Evolutionary conservation across 2,113 vertebrate species (phyloP), one percentile per base, ranked within the genome.

Genomic region (Petroica traversi): DNA sequence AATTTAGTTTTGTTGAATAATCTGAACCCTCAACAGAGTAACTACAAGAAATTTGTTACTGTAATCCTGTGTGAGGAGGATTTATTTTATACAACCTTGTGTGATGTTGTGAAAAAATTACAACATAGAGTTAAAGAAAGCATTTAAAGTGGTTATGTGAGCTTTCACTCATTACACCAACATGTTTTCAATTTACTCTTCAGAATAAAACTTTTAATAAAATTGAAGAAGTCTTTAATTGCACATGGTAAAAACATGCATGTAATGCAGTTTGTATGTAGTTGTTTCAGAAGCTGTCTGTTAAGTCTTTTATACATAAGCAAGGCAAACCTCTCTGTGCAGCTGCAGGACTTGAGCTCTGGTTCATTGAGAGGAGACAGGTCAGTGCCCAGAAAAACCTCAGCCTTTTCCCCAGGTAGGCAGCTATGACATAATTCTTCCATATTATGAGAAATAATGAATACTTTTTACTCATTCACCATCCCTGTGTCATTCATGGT

Each of bases 161-260:
- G 13, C 31, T 64, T 86, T 19, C 26, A 45, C 31, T 36, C 58
- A 16, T 61, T 69, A 66, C 6, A 31, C 24, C 52, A 51, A 33
- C 8, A 13, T 41, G 8, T 57, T 86, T 91, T 77, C 5, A 0
- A 46, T 52, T 95, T 83, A 72, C 13, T 79, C 43, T 89, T 72
- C 23, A 43, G 48, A 59, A 63, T 71, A 51, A 87, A 78, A 41
- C 20, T 76, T 72, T 0, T 36, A 48, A 51, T 67, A 75, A 92
- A 72, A 68, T 63, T 6, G 34, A 40, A 74, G 38, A 62, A 63
- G 34, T 4, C 36, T 75, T 91, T 64, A 40, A 31, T 74, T 58
- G 14, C 0, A 0, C 2, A 0, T n/a, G 6, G 54, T 69, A 86
- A 69, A 69, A 89, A 54, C 14, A 36, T n/a, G 8, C 3, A 34